phyloP scores from a whole-genome alignment of 1,140 invertebrate genomes.

The Pararge aegeria region DNA sequence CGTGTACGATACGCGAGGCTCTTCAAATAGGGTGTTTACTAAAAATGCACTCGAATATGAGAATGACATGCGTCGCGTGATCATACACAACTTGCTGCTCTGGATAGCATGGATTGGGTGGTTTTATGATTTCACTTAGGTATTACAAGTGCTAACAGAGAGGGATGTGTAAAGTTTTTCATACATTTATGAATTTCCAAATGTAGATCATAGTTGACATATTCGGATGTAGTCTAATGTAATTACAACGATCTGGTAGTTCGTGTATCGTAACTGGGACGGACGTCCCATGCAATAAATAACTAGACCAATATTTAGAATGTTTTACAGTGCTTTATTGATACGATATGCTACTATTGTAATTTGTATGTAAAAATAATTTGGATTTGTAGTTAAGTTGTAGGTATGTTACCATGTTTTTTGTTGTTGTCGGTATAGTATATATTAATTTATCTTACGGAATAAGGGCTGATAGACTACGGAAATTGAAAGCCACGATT shows the following conservation, averaged over 20 bases:
- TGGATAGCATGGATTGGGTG: no score
- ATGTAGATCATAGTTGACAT: constrained; percentile 23
- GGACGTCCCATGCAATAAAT: constrained; percentile 66
- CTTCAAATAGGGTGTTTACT: no score
- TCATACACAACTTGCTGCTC: no score
- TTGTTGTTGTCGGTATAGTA: constrained; percentile 60
- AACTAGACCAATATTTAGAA: constrained; percentile 78
- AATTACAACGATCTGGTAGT: constrained; percentile 37
- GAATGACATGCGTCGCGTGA: no score
- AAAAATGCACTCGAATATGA: no score
- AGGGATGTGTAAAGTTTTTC: constrained; percentile 14
- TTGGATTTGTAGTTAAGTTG: constrained; percentile 57
- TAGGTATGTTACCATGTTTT: constrained; percentile 70
- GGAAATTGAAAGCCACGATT: no score
- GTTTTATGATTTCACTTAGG: no score
- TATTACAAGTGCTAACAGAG: no score
- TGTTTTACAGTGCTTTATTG: constrained; percentile 74
- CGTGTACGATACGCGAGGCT: no score
- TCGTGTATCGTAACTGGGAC: constrained; percentile 32
- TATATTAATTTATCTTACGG: constrained; percentile 16
- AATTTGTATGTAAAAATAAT: constrained; percentile 61
- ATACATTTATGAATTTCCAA: constrained; percentile 16
- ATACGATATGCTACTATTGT: constrained; percentile 68
- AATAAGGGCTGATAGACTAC: not conserved
- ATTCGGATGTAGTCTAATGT: constrained; percentile 31